Evolutionary conservation across 2,113 vertebrate genomes (phyloP).

Genomic region (Enhydra lutris): DNA sequence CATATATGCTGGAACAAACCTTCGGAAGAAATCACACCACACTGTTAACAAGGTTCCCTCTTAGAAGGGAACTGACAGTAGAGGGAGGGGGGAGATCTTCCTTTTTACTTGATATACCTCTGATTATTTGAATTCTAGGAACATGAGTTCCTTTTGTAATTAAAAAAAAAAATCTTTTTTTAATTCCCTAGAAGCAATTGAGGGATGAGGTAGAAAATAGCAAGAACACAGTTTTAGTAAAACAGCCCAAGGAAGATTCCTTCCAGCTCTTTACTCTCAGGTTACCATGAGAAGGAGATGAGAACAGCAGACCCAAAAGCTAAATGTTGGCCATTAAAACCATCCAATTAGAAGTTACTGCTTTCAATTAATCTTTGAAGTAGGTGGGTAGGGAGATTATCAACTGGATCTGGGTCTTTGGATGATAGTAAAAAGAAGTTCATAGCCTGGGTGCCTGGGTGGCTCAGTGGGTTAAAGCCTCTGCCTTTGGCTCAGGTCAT

Average conservation of each 20-base stretch:
- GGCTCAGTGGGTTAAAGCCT: too few species aligned
- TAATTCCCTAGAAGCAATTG: not conserved
- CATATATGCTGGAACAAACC: not conserved
- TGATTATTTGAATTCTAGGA: conserved; percentile 11
- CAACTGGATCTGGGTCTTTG: not conserved
- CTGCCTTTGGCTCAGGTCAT: too few species aligned
- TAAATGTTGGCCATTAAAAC: not conserved
- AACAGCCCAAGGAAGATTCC: not conserved
- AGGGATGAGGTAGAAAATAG: not conserved
- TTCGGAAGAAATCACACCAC: not conserved
- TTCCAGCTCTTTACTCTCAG: not conserved
- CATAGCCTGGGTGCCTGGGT: too few species aligned
- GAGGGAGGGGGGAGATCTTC: not conserved
- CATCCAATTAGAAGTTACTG: not conserved
- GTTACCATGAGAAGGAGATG: not conserved
- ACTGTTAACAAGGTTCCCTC: not conserved
- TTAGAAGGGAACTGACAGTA: not conserved
- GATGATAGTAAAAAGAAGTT: not conserved
- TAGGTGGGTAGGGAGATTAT: too few species aligned
- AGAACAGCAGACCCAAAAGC: not conserved
- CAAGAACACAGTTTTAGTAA: not conserved
- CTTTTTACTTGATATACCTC: not conserved
- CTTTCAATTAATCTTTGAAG: not conserved
- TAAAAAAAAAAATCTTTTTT: not conserved
- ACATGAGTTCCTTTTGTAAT: not conserved